Evolutionary conservation across 1,140 invertebrate genomes (phyloP), one percentile per base, ranked within the genome.

Genomic region (Lordiphosa collinella): DNA sequence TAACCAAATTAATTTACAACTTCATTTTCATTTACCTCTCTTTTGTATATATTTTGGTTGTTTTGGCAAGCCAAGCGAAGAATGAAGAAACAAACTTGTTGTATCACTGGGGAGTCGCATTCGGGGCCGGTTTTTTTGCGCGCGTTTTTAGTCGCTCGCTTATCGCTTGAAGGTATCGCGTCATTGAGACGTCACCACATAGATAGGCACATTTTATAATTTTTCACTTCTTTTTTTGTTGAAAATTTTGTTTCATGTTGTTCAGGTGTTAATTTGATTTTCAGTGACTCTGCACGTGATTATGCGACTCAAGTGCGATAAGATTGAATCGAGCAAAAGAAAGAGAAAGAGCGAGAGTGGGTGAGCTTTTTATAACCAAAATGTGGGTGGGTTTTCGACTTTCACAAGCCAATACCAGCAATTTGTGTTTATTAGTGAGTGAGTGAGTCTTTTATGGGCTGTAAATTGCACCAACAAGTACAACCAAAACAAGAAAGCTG

Each of bases 241-340:
- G 53, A 58, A 56, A 59, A 53, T 54, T 69, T 48, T 56, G 41
- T 53, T 78, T 62, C 36, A 38, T 43, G 48, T 37, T 36, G 43
- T 53, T 46, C 43, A 68, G 69, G 74, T 82, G 76, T 80, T 80
- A 82, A 80, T 75, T 82, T 80, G 76, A 82, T 82, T 80, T 75
- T 13, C 22, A 44, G 22, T 29, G 16, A 44, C 22, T 12, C 7
- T 60, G 25, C 43, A 68, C 55, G 40, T 37, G 56, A 48, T 68
- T 57, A 22, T 82, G 61, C 71, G 58, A 51, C 38, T 52, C 32
- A 38, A 69, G 72, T 69, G 72, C 73, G 75, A 82, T 80, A 82
- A 75, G 76, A 82, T 76, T 75, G 60, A 53, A n/a, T n/a, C n/a
- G n/a, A n/a, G n/a, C n/a, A n/a, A n/a, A n/a, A n/a, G n/a, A n/a